Evolutionary conservation across 2,113 vertebrate species (phyloP).

Genomic region (Sialia sialis): DNA sequence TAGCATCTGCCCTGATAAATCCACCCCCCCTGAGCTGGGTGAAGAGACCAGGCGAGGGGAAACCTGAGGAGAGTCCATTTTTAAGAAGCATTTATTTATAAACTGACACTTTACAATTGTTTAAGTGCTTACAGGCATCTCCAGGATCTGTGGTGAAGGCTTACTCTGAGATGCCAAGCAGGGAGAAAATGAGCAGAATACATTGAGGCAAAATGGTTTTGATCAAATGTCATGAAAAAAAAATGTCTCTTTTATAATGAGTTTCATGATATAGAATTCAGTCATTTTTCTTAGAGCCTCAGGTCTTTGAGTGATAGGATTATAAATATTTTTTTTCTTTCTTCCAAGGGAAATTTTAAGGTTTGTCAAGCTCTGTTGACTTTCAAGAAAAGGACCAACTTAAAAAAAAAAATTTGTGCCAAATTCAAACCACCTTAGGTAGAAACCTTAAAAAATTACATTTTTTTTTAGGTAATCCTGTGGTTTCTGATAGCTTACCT

Average conservation of each 20-base stretch:
- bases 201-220: background rate
- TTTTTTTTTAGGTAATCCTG: background rate
- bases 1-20: background rate
- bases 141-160: background rate
- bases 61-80: background rate
- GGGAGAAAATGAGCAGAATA: background rate
- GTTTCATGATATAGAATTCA: background rate
- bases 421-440: background rate
- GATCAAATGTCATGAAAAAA: background rate
- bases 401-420: background rate
- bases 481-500: slow-evolving; percentile 18
- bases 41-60: background rate
- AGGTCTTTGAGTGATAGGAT: background rate
- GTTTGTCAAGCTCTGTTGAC: background rate
- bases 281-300: background rate
- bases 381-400: background rate
- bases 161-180: background rate
- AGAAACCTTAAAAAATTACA: background rate
- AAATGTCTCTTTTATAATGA: background rate
- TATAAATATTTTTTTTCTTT: background rate
- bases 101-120: background rate
- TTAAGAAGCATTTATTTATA: background rate
- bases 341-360: background rate
- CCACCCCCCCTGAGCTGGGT: background rate
- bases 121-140: background rate